Conservation (phyloP, 2,113 vertebrate species). For the Deroptyus accipitrinus region DNA sequence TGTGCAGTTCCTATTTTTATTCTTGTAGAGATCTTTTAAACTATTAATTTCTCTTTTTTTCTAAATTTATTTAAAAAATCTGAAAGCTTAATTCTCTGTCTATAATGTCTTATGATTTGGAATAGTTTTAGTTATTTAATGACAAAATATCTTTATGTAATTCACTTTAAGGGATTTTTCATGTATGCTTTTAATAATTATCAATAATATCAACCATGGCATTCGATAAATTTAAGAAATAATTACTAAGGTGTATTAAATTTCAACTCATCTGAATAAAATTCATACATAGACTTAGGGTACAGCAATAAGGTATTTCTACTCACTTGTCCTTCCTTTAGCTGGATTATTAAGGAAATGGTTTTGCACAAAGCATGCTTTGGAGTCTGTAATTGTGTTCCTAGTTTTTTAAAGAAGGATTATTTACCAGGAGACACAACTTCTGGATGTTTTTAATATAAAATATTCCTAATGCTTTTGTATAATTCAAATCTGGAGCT, state of each 20-base stretch:
- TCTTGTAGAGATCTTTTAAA: neutral
- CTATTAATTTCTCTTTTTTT: neutral
- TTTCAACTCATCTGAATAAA: neutral
- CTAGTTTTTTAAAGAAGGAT: neutral
- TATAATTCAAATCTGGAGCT: neutral
- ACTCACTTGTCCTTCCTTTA: neutral
- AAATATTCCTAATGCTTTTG: neutral
- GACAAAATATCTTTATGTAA: neutral
- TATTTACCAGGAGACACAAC: neutral
- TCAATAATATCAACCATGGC: neutral
- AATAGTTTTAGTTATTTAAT: neutral
- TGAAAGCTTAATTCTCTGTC: neutral
- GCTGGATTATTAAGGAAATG: neutral
- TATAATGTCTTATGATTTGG: neutral
- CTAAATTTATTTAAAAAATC: neutral
- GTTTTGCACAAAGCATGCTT: neutral
- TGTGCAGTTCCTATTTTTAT: neutral
- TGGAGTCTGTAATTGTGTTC: neutral
- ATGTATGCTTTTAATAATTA: accelerated
- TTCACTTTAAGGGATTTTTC: neutral
- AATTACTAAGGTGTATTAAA: neutral
- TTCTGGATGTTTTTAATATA: neutral
- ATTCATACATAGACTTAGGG: neutral
- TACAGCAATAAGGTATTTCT: neutral
- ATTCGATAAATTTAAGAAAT: accelerated